These are phyloP conservation scores for Drosophila quinaria DNA, from an alignment of 2,888 invertebrate genomes.

Conservation along the genomic window DNA sequence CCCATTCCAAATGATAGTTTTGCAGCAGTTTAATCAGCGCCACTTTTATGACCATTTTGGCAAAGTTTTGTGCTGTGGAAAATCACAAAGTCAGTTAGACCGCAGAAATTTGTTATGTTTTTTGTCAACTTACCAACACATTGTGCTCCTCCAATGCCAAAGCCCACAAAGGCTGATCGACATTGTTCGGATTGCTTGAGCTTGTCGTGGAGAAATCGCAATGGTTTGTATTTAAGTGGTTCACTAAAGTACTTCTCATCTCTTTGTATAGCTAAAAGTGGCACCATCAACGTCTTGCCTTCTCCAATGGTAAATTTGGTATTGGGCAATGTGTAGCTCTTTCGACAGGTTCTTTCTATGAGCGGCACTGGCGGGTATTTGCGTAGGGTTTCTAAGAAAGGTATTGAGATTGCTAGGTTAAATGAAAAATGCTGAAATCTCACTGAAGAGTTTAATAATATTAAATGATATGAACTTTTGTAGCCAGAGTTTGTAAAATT, in stretches of 20 bases:
- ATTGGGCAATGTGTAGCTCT: conserved; percentile 82
- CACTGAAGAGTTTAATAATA: not conserved
- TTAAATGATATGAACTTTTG: not conserved
- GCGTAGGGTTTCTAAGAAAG: conserved; percentile 83
- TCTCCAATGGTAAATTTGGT: conserved; percentile 81
- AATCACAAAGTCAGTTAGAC: conserved; percentile 1
- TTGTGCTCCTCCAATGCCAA: conserved; percentile 84
- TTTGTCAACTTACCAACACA: conserved; percentile 83
- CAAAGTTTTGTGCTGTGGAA: conserved; percentile 81
- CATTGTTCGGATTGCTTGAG: conserved; percentile 36
- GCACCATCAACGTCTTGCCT: conserved; percentile 84
- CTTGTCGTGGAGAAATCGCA: conserved; percentile 83
- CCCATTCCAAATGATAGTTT: conserved; percentile 75
- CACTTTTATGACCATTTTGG: conserved; percentile 82
- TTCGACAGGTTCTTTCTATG: conserved; percentile 84
- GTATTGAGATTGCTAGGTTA: not conserved
- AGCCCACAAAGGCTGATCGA: conserved; percentile 79
- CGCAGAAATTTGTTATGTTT: not conserved
- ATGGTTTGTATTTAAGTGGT: conserved; percentile 85
- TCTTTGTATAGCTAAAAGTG: conserved; percentile 85
- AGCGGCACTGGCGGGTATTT: conserved; percentile 85
- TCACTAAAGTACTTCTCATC: conserved; percentile 85
- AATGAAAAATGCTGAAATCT: not conserved
- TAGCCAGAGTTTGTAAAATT: not conserved
- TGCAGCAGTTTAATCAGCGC: conserved; percentile 79